These are phyloP conservation scores for Onchidella celtica DNA, from an alignment of 2,888 invertebrate genomes.

Conservation along the genomic window DNA sequence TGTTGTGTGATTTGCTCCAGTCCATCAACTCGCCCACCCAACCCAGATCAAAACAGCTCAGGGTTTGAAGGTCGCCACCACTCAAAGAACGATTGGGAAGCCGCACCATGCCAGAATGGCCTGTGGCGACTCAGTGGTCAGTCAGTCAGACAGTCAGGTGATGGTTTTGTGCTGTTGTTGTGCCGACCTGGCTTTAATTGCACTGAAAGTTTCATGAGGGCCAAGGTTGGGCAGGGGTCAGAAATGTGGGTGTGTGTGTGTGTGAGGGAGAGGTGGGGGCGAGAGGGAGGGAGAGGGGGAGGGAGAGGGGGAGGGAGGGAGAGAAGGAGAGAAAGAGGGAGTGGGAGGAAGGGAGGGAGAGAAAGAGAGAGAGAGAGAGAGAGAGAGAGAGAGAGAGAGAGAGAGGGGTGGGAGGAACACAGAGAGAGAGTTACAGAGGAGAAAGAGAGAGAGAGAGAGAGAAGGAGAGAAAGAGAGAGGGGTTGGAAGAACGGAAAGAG, in stretches of 20 bases:
- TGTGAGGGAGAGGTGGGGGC: background rate
- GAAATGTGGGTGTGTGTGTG: background rate
- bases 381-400: background rate
- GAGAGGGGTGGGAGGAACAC: too few species aligned
- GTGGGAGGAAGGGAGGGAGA: background rate
- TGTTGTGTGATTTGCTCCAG: too few species aligned
- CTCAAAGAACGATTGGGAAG: too few species aligned
- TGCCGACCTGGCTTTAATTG: background rate
- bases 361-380: slow-evolving; percentile 4
- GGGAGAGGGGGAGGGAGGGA: background rate
- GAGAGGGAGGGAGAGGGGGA: background rate
- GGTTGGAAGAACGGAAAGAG: too few species aligned
- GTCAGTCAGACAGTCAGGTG: too few species aligned
- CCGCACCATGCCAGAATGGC: too few species aligned
- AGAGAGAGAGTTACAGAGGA: too few species aligned
- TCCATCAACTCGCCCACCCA: too few species aligned
- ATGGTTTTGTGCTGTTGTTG: too few species aligned
- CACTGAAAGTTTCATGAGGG: background rate
- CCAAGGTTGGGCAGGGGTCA: background rate
- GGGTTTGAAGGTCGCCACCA: too few species aligned
- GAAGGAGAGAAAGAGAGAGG: background rate
- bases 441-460: background rate
- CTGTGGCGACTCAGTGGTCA: too few species aligned
- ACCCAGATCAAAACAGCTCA: too few species aligned
- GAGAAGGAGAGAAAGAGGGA: background rate